These are phyloP conservation scores for Aproaerema taeniolella DNA, from an alignment of 2,888 invertebrate genomes.

Conservation along the genomic window DNA sequence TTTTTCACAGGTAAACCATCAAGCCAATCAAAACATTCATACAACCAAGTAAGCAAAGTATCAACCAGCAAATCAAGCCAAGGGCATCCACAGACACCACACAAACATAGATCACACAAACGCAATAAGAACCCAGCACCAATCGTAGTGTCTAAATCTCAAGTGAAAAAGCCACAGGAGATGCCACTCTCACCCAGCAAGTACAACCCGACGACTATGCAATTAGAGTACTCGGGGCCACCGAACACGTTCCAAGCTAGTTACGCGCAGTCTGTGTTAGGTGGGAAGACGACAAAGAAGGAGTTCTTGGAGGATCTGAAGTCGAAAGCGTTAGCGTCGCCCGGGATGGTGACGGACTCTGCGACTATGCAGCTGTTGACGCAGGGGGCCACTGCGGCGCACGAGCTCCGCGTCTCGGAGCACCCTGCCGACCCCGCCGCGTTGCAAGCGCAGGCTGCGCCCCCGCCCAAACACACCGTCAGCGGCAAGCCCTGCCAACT, in stretches of 20 bases:
- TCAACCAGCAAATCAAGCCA: constrained; percentile 70
- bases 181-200: constrained; percentile 44
- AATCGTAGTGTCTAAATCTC: constrained; percentile 34
- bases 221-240: constrained; percentile 53
- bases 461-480: constrained; percentile 37
- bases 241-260: constrained; percentile 68
- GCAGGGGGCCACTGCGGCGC: constrained; percentile 54
- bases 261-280: constrained; percentile 63
- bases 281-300: constrained; percentile 43
- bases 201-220: constrained; percentile 42
- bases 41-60: constrained; percentile 74
- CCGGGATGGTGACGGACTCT: constrained; percentile 52
- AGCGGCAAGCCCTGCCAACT: constrained; percentile 59
- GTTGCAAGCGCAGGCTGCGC: constrained; percentile 49
- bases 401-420: constrained; percentile 48
- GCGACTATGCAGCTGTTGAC: constrained; percentile 60
- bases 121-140: constrained; percentile 28
- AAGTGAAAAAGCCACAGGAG: constrained; percentile 50
- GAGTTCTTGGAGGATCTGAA: constrained; percentile 54
- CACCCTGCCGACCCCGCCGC: constrained; percentile 46
- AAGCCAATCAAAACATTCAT: constrained; percentile 69
- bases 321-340: constrained; percentile 46
- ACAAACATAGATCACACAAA: constrained; percentile 51
- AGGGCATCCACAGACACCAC: constrained; percentile 42
- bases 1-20: constrained; percentile 57